Conservation (phyloP, 2,797 vertebrate species). For the Myiotriccus ornatus region DNA sequence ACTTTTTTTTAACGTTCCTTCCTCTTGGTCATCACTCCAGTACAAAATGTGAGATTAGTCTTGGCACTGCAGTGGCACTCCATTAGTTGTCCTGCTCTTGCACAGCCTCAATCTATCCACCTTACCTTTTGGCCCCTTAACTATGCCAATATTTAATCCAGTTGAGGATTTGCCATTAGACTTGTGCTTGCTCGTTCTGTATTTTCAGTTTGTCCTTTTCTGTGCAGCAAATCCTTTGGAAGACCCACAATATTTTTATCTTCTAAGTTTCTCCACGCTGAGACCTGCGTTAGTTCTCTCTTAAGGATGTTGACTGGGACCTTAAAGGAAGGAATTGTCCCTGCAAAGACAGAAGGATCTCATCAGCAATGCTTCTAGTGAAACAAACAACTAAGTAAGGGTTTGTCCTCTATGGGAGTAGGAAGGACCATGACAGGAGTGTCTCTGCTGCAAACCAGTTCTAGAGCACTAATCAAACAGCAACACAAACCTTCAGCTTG, state of each 20-base stretch:
- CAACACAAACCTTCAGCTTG: background rate
- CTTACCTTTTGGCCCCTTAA: background rate
- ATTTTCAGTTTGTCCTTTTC: background rate
- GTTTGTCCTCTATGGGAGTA: background rate
- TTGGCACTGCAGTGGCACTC: background rate
- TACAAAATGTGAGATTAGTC: background rate
- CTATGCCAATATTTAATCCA: background rate
- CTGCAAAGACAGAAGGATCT: background rate
- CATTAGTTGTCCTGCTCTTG: background rate
- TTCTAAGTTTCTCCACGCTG: fast-evolving
- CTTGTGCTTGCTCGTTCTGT: background rate
- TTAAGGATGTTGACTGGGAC: background rate
- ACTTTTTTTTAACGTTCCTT: background rate
- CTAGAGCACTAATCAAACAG: background rate
- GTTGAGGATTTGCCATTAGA: background rate
- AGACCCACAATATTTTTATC: background rate
- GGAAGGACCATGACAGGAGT: background rate
- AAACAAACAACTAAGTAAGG: background rate
- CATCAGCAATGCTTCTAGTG: background rate
- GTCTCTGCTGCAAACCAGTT: background rate
- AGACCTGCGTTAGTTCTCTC: fast-evolving
- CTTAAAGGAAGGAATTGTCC: background rate
- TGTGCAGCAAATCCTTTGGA: background rate
- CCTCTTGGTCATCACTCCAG: background rate
- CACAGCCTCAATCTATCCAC: background rate